Conservation (phyloP, 2,797 vertebrate genomes). For the Mastacembelus armatus region DNA sequence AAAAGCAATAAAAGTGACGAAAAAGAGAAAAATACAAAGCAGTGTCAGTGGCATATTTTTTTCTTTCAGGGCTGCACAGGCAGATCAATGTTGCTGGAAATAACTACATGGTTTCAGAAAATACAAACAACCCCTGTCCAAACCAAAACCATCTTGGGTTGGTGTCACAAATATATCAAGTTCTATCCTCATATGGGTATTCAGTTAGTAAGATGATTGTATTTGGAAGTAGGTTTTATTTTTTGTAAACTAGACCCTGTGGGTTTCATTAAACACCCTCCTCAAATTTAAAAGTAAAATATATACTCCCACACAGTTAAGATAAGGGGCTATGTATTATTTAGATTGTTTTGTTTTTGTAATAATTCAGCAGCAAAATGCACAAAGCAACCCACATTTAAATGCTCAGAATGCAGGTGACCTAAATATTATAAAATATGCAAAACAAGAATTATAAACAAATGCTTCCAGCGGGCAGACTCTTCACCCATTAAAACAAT, state of each 20-base stretch:
- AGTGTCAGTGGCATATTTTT: conserved; percentile 39
- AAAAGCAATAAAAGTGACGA: conserved; percentile 31
- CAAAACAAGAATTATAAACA: conserved; percentile 45
- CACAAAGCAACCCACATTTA: conserved; percentile 23
- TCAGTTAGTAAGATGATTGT: conserved; percentile 12
- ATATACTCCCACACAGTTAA: conserved; percentile 44
- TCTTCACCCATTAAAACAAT: conserved; percentile 52
- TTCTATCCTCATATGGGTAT: conserved; percentile 8
- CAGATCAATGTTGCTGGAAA: conserved; percentile 53
- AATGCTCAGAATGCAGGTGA: conserved; percentile 42
- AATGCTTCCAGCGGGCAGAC: conserved; percentile 44
- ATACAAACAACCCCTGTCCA: conserved; percentile 37
- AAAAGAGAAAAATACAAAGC: conserved; percentile 25
- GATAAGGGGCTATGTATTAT: conserved; percentile 47
- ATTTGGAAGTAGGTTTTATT: conserved; percentile 21
- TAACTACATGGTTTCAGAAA: conserved; percentile 47
- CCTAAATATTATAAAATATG: conserved; percentile 69
- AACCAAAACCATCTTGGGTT: conserved; percentile 17
- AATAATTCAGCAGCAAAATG: conserved; percentile 23
- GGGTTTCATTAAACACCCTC: conserved; percentile 46
- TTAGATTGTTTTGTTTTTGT: conserved; percentile 43
- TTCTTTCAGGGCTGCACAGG: conserved; percentile 21
- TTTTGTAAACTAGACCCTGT: conserved; percentile 13
- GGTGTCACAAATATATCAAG: conserved; percentile 25
- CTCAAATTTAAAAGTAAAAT: conserved; percentile 51